Base-by-base conservation (phyloP, 23 tunicate species). In the Halocynthia aurantium region DNA sequence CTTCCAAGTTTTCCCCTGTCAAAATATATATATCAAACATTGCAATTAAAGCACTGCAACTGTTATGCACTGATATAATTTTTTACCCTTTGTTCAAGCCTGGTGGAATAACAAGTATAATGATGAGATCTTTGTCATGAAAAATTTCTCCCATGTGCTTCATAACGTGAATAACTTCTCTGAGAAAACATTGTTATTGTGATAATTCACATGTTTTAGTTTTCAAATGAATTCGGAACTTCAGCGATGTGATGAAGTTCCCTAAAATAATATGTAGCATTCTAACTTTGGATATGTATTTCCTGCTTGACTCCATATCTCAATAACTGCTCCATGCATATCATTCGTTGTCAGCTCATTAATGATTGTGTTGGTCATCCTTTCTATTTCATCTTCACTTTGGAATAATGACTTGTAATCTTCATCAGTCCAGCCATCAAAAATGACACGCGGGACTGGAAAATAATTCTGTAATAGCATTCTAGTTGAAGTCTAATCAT, bases 301-400 rank as follows among this genome's bases (percentile, higher is more conserved):
- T 53, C 78, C 78, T 49, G 82, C 64, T 75, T 82, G 91, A 60
- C 88, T 95, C 99, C 99, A 95, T n/a, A 95, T n/a, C 75, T 95
- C 99, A 55, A 95, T 61, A 5, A 95, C 99, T 6, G 87, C 88
- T 50, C 99, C 99, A 80, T 95, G 85, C 87, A 95, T 74, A 9
- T 81, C 75, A 57, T 95, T 60, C 5, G 81, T 85, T 11, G 69
- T 49, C 58, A 95, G 76, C 17, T 69, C 77, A 7, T 85, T 73
- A 49, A 82, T 60, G 44, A 95, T 62, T 13, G 82, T 76, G 10
- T 76, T 74, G 6, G 80, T 61, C 85, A 95, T 85, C 22, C 73
- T 76, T 68, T 92, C 98, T 11, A 92, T 86, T 75, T 92, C 98
- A 80, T 86, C 90, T 75, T 92, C 98, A 52, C 85, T 86, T 12